Conservation (phyloP, 1,140 invertebrate species). For the Archivesica marissinica region DNA sequence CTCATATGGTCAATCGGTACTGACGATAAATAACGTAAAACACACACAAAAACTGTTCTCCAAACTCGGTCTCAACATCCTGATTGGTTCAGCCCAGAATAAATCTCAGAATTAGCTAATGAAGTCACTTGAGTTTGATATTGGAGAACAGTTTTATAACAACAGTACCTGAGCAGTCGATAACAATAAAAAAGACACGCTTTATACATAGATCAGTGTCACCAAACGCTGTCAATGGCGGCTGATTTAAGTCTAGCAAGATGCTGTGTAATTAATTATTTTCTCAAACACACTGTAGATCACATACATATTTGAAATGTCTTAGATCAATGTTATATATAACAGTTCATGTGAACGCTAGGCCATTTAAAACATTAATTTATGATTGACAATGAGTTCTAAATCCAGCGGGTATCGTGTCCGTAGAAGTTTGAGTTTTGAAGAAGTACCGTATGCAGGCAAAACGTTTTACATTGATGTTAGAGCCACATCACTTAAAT, state of each 20-base stretch:
- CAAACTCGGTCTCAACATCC: too few relatives aligned
- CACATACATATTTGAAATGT: background rate
- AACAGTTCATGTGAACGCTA: background rate
- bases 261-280: background rate
- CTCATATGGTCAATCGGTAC: too few relatives aligned
- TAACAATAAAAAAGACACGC: too few relatives aligned
- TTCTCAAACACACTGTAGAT: background rate
- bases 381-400: conserved; percentile 27
- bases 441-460: conserved; percentile 49
- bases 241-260: background rate
- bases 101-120: too few relatives aligned
- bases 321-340: background rate
- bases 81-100: too few relatives aligned
- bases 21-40: too few relatives aligned
- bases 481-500: conserved; percentile 58
- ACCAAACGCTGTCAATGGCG: background rate
- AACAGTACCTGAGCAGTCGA: too few relatives aligned
- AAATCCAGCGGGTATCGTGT: conserved; percentile 50
- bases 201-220: background rate
- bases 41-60: too few relatives aligned
- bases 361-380: background rate
- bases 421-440: conserved; percentile 66
- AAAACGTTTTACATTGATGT: conserved; percentile 73
- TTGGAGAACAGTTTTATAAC: too few relatives aligned
- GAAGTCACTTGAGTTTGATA: too few relatives aligned